These are phyloP conservation scores for Stomorhina lunata DNA, from an alignment of 2,888 invertebrate genomes.

Conservation along the genomic window DNA sequence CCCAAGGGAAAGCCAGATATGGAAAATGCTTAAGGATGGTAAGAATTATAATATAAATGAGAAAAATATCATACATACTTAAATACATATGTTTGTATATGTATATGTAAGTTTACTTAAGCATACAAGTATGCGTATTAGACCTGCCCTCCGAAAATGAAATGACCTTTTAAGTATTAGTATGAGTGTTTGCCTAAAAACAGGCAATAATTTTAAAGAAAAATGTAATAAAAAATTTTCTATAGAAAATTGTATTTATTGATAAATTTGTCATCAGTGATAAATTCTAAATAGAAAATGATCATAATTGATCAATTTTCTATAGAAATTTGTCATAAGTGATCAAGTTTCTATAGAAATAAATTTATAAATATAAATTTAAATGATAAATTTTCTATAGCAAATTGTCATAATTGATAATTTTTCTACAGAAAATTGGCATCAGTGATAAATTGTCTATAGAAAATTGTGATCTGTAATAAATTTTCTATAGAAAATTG, in stretches of 20 bases:
- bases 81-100: too few relatives aligned
- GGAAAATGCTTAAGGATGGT: background rate
- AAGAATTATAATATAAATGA: background rate
- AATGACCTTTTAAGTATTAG: too few relatives aligned
- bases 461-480: background rate
- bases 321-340: background rate
- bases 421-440: background rate
- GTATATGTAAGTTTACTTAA: too few relatives aligned
- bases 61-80: background rate
- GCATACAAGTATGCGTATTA: too few relatives aligned
- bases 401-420: background rate
- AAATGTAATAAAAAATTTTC: too few relatives aligned
- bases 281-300: background rate
- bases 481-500: background rate
- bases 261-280: background rate
- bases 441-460: background rate
- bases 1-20: background rate
- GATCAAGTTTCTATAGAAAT: background rate
- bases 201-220: too few relatives aligned
- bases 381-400: background rate
- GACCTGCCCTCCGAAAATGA: too few relatives aligned
- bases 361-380: too few relatives aligned
- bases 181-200: too few relatives aligned
- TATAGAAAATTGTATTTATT: background rate
- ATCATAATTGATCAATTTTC: background rate